Percentiles rank a stretch among this genome's conserved stretches.
phyloP scores from a whole-genome alignment of 2,113 vertebrate species.

The Narcine bancroftii region DNA sequence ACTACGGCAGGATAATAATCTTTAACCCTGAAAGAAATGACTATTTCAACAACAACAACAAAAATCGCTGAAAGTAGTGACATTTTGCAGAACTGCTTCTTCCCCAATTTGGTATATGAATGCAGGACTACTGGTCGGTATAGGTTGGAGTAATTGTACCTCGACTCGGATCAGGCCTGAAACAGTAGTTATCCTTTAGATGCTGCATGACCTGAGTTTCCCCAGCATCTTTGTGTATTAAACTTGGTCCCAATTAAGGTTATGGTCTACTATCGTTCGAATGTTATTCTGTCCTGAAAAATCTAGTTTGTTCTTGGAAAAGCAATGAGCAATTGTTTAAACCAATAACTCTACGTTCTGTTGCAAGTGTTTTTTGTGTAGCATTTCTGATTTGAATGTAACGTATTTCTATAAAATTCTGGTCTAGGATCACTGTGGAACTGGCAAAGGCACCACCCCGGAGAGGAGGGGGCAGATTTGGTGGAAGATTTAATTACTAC shows the following conservation, averaged over 20 bases:
- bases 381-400: not conserved
- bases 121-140: too few species aligned
- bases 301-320: not conserved
- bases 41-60: too few species aligned
- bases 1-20: not conserved
- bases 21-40: too few species aligned
- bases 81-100: too few species aligned
- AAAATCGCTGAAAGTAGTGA: not conserved
- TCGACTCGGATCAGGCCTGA: too few species aligned
- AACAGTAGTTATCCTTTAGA: too few species aligned
- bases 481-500: conserved; percentile 28
- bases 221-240: too few species aligned
- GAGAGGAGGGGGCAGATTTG: conserved; percentile 33
- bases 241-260: too few species aligned
- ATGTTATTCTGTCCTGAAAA: not conserved
- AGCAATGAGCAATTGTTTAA: not conserved
- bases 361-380: not conserved
- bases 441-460: conserved; percentile 30
- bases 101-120: not conserved
- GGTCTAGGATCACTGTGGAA: conserved; percentile 27
- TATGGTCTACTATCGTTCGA: not conserved
- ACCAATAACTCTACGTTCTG: not conserved
- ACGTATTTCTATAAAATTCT: not conserved
- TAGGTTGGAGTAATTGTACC: too few species aligned
- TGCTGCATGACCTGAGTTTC: too few species aligned